Conservation (phyloP, 2,888 invertebrate species). For the Itoplectis maculator region DNA sequence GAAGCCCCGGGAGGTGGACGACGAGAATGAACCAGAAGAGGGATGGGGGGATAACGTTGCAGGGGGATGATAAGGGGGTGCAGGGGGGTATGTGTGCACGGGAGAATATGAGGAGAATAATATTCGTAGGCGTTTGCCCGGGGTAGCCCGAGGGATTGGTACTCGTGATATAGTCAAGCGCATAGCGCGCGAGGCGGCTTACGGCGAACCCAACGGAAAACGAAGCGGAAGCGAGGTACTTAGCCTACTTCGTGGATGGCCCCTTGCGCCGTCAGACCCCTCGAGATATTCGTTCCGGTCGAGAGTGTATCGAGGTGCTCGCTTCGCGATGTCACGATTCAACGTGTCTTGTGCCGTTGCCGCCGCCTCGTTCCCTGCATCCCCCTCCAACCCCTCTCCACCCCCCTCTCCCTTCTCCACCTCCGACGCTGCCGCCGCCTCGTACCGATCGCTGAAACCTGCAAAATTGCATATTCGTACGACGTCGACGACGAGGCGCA, state of each 20-base stretch:
- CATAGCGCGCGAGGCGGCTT: background rate
- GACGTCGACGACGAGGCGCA: constrained; percentile 50
- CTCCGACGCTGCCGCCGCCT: constrained; percentile 48
- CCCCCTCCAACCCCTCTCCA: too few relatives aligned
- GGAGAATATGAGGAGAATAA: constrained; percentile 49
- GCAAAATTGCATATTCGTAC: constrained; percentile 69
- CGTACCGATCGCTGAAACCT: constrained; percentile 61
- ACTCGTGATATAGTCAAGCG: constrained; percentile 44
- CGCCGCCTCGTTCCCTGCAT: constrained; percentile 27
- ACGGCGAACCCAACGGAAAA: constrained; percentile 19
- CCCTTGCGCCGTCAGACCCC: constrained; percentile 69
- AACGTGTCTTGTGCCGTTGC: constrained; percentile 48
- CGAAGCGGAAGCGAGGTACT: constrained; percentile 70
- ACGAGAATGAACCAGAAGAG: too few relatives aligned
- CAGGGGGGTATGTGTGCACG: constrained; percentile 3
- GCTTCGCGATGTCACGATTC: constrained; percentile 65
- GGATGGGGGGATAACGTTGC: background rate
- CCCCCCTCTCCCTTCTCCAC: too few relatives aligned
- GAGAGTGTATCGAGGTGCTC: constrained; percentile 64
- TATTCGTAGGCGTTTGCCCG: constrained; percentile 54
- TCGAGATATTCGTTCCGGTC: constrained; percentile 64
- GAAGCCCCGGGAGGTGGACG: too few relatives aligned
- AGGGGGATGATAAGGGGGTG: background rate
- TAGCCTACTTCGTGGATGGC: constrained; percentile 77
- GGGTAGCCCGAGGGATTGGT: constrained; percentile 48